phyloP scores from a whole-genome alignment of 2,113 vertebrate genomes.

The Cisticola juncidis region DNA sequence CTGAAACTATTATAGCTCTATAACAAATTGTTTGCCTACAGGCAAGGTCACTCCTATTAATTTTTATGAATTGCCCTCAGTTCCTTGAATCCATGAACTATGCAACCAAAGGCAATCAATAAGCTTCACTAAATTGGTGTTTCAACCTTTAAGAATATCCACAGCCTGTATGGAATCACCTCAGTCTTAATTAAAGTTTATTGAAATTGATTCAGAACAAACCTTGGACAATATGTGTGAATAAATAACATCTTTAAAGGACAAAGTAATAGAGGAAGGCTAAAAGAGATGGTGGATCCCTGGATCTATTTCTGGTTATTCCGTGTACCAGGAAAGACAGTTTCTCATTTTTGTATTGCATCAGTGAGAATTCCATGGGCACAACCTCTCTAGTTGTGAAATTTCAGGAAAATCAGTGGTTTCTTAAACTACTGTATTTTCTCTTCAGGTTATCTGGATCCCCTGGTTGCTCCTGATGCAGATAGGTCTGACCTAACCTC shows the following conservation, averaged over 20 bases:
- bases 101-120: neutral
- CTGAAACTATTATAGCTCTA: neutral
- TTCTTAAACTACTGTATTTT: neutral
- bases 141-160: neutral
- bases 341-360: neutral
- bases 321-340: neutral
- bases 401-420: neutral
- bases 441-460: neutral
- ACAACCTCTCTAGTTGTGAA: neutral
- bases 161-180: neutral
- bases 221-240: neutral
- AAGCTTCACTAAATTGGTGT: neutral
- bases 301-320: neutral
- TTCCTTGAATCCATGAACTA: neutral
- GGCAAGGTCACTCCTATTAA: slow-evolving; percentile 12
- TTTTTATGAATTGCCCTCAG: neutral
- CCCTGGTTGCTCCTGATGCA: neutral
- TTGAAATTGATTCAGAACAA: slow-evolving; percentile 7
- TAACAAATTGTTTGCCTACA: slow-evolving; percentile 2
- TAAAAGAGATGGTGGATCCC: neutral
- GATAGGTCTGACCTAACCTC: neutral
- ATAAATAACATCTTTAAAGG: neutral
- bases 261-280: neutral
- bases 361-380: neutral
- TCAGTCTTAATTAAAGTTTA: slow-evolving; percentile 19